These are phyloP conservation scores for Tanypteryx hageni DNA, from an alignment of 2,888 invertebrate genomes.

Conservation along the genomic window DNA sequence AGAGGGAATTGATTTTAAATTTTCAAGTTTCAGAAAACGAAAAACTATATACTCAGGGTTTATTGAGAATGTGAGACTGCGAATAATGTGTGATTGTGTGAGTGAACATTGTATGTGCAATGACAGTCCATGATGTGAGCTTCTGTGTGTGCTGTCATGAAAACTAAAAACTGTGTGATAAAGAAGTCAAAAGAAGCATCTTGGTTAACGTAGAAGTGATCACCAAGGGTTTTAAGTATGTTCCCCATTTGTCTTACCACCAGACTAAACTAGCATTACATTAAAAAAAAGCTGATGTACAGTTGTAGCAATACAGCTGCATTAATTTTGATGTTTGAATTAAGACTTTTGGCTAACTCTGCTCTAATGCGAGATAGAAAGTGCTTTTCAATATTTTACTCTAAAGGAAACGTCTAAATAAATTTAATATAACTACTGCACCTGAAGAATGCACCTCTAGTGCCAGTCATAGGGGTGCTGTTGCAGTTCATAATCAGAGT, in stretches of 20 bases:
- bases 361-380: neutral
- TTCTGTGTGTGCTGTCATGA: constrained; percentile 35
- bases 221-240: constrained; percentile 47
- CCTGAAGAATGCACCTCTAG: neutral
- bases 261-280: constrained; percentile 53
- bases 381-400: constrained; percentile 46
- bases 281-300: constrained; percentile 15
- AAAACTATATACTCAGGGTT: constrained; percentile 63
- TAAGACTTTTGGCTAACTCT: constrained; percentile 42
- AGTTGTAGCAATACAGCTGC: constrained; percentile 18
- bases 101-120: constrained; percentile 45
- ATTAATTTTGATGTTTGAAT: constrained; percentile 36
- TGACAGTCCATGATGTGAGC: constrained; percentile 61
- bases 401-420: neutral
- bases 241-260: constrained; percentile 53
- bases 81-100: constrained; percentile 56
- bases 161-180: constrained; percentile 55
- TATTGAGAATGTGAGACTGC: constrained; percentile 62
- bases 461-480: constrained; percentile 7
- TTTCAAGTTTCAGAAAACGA: constrained; percentile 61
- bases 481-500: constrained; percentile 24
- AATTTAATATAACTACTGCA: constrained; percentile 44
- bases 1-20: constrained; percentile 33
- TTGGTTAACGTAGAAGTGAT: constrained; percentile 37
- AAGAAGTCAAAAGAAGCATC: constrained; percentile 59